These are phyloP conservation scores for Hypotaenidia philippensis DNA, from an alignment of 2,797 vertebrate species.

Conservation along the genomic window DNA sequence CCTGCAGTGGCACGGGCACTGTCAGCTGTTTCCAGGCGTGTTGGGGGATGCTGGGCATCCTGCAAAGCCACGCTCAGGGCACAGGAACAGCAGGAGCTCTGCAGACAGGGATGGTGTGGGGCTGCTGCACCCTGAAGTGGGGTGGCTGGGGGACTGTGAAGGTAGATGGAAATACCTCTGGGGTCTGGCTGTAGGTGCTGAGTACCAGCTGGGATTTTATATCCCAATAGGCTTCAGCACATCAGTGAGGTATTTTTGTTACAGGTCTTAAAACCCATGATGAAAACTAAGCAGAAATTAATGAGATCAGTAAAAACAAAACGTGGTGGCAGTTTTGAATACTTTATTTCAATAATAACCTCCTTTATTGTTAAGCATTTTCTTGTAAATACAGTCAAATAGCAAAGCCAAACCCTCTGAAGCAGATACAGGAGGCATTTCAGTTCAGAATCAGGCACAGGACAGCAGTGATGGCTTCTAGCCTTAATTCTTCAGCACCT, in stretches of 20 bases:
- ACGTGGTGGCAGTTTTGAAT: background rate
- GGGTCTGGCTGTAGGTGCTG: background rate
- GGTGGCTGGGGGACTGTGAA: background rate
- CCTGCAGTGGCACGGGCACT: background rate
- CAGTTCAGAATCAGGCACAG: background rate
- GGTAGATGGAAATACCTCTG: background rate
- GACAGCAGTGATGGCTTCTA: background rate
- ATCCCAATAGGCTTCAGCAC: background rate
- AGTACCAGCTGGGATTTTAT: background rate
- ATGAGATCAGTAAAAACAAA: background rate
- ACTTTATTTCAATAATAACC: background rate
- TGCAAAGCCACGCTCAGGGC: background rate
- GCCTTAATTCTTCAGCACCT: background rate
- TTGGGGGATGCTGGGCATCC: background rate
- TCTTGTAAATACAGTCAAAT: background rate
- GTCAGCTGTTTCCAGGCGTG: background rate
- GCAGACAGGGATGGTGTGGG: rapidly evolving
- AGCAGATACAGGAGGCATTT: background rate
- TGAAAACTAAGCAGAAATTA: background rate
- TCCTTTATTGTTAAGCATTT: background rate
- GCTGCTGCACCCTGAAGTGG: background rate
- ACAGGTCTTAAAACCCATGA: background rate
- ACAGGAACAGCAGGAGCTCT: rapidly evolving
- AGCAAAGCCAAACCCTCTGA: background rate
- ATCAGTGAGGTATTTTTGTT: background rate